Conservation (phyloP, 64 coral and sea anemone genomes). For the Stichodactyla helianthus region DNA sequence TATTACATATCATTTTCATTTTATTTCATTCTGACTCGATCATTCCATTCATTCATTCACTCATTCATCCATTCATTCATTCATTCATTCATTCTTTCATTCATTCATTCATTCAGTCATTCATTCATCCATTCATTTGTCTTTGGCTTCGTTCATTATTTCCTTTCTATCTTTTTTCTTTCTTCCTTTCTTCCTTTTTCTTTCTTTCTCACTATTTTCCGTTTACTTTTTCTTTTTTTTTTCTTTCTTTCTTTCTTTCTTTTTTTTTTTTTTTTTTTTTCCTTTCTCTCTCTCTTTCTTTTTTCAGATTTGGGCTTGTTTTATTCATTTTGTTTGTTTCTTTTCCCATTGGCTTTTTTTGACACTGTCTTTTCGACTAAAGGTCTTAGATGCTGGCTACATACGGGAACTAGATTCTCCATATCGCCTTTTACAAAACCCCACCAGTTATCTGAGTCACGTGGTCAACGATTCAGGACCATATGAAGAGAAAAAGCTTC, state of each 20-base stretch:
- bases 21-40: not conserved
- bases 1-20: not conserved
- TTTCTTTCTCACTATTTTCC: no score
- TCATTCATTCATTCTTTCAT: not conserved
- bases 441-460: constrained; percentile 11
- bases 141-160: no score
- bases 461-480: not conserved
- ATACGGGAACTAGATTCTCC: constrained; percentile 19
- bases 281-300: no score
- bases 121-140: not conserved
- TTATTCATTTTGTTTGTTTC: no score
- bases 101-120: not conserved
- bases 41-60: not conserved
- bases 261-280: no score
- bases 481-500: not conserved
- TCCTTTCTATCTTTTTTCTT: no score
- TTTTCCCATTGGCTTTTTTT: not conserved
- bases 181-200: no score
- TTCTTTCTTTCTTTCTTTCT: no score
- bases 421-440: constrained; percentile 9
- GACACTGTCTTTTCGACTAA: not conserved
- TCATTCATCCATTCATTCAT: not conserved
- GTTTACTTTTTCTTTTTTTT: no score
- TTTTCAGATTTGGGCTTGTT: no score
- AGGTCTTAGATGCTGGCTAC: constrained; percentile 15